Conservation (phyloP, 2,797 vertebrate genomes). For the Phaenicophaeus curvirostris region DNA sequence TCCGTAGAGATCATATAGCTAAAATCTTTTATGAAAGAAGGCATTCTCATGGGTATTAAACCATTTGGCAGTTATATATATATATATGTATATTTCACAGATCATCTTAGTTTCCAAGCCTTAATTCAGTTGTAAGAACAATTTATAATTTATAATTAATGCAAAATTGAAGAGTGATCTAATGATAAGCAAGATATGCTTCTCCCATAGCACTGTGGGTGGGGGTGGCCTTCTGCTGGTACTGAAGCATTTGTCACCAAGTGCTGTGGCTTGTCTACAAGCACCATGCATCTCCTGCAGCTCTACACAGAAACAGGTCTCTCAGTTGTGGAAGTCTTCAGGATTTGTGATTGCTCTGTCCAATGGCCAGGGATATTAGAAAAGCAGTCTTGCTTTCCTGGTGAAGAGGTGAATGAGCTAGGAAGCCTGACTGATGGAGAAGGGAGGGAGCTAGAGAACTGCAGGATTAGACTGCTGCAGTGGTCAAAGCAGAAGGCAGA, state of each 20-base stretch:
- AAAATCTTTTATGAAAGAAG: constrained; percentile 30
- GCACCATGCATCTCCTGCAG: neutral
- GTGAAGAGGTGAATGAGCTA: neutral
- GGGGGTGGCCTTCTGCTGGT: too few species aligned
- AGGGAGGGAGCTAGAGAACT: neutral
- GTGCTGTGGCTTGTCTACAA: neutral
- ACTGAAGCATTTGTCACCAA: neutral
- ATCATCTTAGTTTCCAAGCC: neutral
- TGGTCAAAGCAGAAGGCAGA: neutral
- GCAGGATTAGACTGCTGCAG: neutral
- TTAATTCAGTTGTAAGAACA: neutral
- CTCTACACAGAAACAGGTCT: neutral
- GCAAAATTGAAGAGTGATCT: neutral
- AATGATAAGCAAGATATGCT: neutral
- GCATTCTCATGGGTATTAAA: neutral
- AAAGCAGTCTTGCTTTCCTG: neutral
- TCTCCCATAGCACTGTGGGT: neutral
- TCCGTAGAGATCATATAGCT: neutral
- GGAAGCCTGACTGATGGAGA: neutral
- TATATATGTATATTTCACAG: neutral
- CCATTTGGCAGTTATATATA: neutral
- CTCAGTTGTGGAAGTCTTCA: neutral
- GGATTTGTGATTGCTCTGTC: neutral
- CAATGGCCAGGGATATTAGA: neutral
- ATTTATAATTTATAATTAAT: neutral